Evolutionary conservation across 2,888 invertebrate species (phyloP).

Genomic region (Ornithoptera alexandrae): DNA sequence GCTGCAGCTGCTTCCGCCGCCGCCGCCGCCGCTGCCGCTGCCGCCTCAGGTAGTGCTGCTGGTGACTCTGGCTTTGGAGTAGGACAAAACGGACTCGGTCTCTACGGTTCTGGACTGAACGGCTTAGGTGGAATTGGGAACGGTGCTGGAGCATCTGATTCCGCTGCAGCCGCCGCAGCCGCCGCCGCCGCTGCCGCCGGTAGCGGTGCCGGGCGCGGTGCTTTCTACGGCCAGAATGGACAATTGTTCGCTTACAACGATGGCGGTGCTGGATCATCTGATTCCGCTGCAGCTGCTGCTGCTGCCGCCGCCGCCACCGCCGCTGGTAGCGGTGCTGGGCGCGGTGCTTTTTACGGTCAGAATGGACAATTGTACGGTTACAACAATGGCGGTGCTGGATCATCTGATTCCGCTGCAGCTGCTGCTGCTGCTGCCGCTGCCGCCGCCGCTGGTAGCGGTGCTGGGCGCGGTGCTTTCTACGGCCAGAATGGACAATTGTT

Average conservation of each 20-base stretch:
- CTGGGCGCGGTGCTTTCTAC: not conserved
- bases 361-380: not conserved
- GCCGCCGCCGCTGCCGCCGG: not conserved
- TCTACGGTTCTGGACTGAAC: not conserved
- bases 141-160: constrained; percentile 6
- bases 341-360: not conserved
- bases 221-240: too few relatives aligned
- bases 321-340: not conserved
- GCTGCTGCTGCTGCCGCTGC: constrained; percentile 1
- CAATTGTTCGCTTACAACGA: too few relatives aligned
- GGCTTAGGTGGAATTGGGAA: constrained; percentile 13
- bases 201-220: too few relatives aligned
- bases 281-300: too few relatives aligned
- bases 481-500: not conserved
- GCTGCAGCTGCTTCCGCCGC: constrained; percentile 8
- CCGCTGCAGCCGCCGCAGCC: constrained; percentile 21
- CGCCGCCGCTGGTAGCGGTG: constrained; percentile 16
- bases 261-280: too few relatives aligned
- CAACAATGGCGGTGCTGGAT: not conserved
- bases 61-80: not conserved
- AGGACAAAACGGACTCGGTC: constrained; percentile 3
- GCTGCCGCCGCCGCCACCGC: constrained; percentile 12
- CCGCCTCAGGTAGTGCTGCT: too few relatives aligned
- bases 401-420: not conserved
- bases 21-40: not conserved